Percentiles rank a stretch among this genome's conserved stretches.
Evolutionary conservation across 1,140 invertebrate genomes (phyloP).

Genomic region (Steinernema feltiae): DNA sequence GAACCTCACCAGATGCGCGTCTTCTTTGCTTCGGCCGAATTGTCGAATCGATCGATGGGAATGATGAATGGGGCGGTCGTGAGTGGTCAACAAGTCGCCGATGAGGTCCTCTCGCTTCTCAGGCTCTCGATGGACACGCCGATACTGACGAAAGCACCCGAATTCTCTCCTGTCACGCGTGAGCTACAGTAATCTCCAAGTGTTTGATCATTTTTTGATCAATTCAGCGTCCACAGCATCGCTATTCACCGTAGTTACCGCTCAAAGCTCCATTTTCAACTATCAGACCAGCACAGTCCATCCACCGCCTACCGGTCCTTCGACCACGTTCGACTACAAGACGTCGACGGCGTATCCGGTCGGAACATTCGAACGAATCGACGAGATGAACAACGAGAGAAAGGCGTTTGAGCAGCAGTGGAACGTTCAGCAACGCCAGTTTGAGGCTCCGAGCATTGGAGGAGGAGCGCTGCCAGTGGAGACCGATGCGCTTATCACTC

Average conservation of each 20-base stretch:
- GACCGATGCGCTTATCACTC: not conserved
- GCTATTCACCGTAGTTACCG: not conserved
- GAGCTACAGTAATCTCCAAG: too few relatives aligned
- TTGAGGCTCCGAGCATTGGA: not conserved
- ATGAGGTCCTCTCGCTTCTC: not conserved
- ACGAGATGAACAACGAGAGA: not conserved
- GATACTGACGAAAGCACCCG: not conserved
- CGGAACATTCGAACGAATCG: not conserved
- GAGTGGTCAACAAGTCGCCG: conserved; percentile 7
- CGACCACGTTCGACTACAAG: not conserved
- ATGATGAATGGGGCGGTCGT: conserved; percentile 22
- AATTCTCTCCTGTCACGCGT: not conserved
- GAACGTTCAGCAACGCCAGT: not conserved
- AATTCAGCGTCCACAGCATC: not conserved
- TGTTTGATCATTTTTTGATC: too few relatives aligned
- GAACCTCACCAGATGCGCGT: not conserved
- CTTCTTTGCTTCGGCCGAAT: conserved; percentile 20
- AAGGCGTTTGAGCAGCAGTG: not conserved
- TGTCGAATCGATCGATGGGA: conserved; percentile 13
- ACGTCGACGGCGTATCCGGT: not conserved
- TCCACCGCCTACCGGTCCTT: not conserved
- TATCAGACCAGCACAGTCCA: not conserved
- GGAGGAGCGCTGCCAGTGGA: not conserved
- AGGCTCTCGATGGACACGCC: not conserved
- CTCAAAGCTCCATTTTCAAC: not conserved